Conservation (phyloP, 1,140 invertebrate genomes). For the Ips nitidus region DNA sequence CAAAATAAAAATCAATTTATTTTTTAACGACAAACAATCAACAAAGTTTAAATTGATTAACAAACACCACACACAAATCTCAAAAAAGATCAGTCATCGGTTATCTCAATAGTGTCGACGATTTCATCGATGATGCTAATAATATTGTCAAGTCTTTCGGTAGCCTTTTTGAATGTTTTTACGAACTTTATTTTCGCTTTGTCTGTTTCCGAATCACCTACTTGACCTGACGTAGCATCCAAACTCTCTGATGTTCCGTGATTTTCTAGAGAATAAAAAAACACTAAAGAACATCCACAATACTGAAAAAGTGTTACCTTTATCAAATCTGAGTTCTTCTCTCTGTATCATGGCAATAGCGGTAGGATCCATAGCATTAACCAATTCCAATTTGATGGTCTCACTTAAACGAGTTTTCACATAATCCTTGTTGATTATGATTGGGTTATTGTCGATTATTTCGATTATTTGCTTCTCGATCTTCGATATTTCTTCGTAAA, state of each 20-base stretch:
- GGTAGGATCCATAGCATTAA: constrained; percentile 39
- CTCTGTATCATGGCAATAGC: neutral
- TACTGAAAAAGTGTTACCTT: neutral
- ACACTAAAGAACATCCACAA: neutral
- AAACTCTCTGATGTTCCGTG: neutral
- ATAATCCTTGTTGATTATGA: constrained; percentile 49
- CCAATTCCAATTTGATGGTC: constrained; percentile 44
- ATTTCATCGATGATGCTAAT: constrained; percentile 55
- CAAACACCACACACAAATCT: neutral
- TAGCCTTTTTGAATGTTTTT: constrained; percentile 43
- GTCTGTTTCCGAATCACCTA: constrained; percentile 1
- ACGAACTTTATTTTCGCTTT: constrained; percentile 18
- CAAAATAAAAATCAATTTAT: neutral
- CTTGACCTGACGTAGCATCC: neutral
- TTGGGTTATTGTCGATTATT: constrained; percentile 47
- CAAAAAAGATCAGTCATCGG: constrained; percentile 42
- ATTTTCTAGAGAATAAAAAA: neutral
- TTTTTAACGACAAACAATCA: constrained; percentile 1
- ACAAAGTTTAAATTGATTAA: neutral
- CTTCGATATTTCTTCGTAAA: constrained; percentile 46
- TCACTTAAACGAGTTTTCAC: constrained; percentile 43
- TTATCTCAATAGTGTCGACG: constrained; percentile 56
- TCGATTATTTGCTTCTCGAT: constrained; percentile 46
- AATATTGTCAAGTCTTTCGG: constrained; percentile 45
- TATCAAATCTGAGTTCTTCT: neutral